Evolutionary conservation across 2,888 invertebrate species (phyloP), one percentile per base, ranked within the genome.

Genomic region (Papilio protenor): DNA sequence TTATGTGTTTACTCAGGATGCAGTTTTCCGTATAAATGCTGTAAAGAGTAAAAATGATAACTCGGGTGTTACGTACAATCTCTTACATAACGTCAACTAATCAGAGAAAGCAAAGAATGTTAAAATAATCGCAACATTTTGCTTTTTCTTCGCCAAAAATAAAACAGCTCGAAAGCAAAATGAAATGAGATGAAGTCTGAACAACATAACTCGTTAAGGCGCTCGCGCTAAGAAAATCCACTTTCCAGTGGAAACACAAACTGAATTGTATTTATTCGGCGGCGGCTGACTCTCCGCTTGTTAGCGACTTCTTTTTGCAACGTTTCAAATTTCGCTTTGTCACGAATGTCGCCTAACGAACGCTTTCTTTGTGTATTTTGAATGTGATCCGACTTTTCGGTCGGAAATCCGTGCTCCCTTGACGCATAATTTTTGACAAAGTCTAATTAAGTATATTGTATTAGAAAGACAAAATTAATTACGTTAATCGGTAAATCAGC

Each of bases 221-320:
- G 78, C 64, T 12, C 74, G 73, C 73, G 74, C 75, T 52, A 77
- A 76, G 72, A 61, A 74, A 80, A 79, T 78, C 76, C 72, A 77
- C 59, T 80, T 78, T 73, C 8, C 74, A 77, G 59, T 74, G 76
- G 71, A n/a, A 69, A 73, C 77, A 73, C 45, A 57, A 70, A 73
- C 73, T 73, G 69, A 59, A 77, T 82, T 81, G 80, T 83, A 81
- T 82, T 83, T 82, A 81, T 82, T 80, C 81, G 79, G 76, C 77
- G 73, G 73, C 78, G 81, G 79, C 77, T 80, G 81, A 81, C 79
- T 81, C 79, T 79, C 80, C 81, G 80, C 83, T 84, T 84, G 84
- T 84, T 83, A 84, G 81, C 73, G 79, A 80, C 79, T 81, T 81
- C 83, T 83, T 83, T 83, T 82, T 81, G 80, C 77, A 79, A 70